These are phyloP conservation scores for Smittia aterrima DNA, from an alignment of 2,888 invertebrate genomes.

Conservation along the genomic window DNA sequence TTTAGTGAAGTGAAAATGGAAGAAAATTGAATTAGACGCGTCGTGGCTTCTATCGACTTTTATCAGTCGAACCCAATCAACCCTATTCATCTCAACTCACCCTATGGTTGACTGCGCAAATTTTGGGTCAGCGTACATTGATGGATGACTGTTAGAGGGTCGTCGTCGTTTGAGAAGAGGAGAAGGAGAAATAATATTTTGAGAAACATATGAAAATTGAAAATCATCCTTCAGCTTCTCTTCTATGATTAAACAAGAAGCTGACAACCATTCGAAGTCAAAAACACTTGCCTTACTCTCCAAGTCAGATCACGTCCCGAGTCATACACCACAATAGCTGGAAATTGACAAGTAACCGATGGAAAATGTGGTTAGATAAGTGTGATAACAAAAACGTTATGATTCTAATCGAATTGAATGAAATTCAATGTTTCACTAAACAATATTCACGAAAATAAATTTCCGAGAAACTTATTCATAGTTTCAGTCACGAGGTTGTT, in stretches of 20 bases:
- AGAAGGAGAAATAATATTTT: not conserved
- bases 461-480: not conserved
- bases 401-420: not conserved
- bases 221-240: constrained; percentile 5
- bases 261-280: constrained; percentile 46
- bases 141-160: constrained; percentile 68
- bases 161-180: too few relatives aligned
- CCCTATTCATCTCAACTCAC: constrained; percentile 48
- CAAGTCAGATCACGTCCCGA: constrained; percentile 73
- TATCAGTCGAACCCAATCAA: not conserved
- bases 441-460: not conserved
- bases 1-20: constrained; percentile 3
- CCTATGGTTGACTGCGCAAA: constrained; percentile 71
- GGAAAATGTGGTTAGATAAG: not conserved
- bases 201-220: not conserved
- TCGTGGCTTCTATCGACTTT: not conserved
- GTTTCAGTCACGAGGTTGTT: too few relatives aligned
- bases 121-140: constrained; percentile 84
- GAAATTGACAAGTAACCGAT: constrained; percentile 23
- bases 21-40: not conserved
- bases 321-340: constrained; percentile 57
- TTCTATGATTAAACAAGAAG: not conserved
- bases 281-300: constrained; percentile 57
- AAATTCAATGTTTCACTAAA: not conserved
- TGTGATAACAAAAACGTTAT: not conserved